A percentile compares a stretch with the other conserved stretches of the same genome.
phyloP scores from a whole-genome alignment of 1,140 invertebrate species.

The Bradysia coprophila region DNA sequence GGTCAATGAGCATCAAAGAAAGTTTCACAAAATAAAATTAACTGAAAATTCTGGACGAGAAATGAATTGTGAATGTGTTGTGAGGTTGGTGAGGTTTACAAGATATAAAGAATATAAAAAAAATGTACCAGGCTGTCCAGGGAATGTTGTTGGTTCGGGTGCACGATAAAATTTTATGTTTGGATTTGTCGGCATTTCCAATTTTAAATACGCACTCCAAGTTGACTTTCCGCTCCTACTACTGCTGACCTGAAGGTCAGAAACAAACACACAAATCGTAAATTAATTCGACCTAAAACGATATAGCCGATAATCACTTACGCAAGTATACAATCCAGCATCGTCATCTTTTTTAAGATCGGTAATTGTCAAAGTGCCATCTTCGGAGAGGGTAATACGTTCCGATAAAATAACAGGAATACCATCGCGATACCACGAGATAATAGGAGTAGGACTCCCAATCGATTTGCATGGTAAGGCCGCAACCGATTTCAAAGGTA shows the following conservation, averaged over 20 bases:
- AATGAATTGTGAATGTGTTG: too few relatives aligned
- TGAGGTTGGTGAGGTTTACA: too few relatives aligned
- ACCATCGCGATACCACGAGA: constrained; percentile 71
- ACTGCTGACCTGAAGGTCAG: too few relatives aligned
- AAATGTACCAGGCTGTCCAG: constrained; percentile 53
- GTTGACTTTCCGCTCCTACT: constrained; percentile 68
- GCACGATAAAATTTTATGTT: constrained; percentile 66
- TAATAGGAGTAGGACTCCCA: constrained; percentile 52
- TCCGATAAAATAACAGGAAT: constrained; percentile 38
- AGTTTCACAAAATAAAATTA: too few relatives aligned
- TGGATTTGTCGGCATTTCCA: constrained; percentile 64
- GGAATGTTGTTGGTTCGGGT: constrained; percentile 51
- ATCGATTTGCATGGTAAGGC: constrained; percentile 56
- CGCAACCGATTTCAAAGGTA: constrained; percentile 53
- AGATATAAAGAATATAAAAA: too few relatives aligned
- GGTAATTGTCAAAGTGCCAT: constrained; percentile 51
- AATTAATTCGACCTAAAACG: too few relatives aligned
- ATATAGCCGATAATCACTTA: too few relatives aligned
- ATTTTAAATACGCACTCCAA: constrained; percentile 60
- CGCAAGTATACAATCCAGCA: constrained; percentile 64
- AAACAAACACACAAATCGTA: too few relatives aligned
- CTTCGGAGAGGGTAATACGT: constrained; percentile 45
- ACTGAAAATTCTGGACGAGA: too few relatives aligned
- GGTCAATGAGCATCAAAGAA: too few relatives aligned
- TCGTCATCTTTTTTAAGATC: constrained; percentile 51